These are phyloP conservation scores for Cygnus buccinator DNA, from an alignment of 2,113 vertebrate species.

Conservation along the genomic window DNA sequence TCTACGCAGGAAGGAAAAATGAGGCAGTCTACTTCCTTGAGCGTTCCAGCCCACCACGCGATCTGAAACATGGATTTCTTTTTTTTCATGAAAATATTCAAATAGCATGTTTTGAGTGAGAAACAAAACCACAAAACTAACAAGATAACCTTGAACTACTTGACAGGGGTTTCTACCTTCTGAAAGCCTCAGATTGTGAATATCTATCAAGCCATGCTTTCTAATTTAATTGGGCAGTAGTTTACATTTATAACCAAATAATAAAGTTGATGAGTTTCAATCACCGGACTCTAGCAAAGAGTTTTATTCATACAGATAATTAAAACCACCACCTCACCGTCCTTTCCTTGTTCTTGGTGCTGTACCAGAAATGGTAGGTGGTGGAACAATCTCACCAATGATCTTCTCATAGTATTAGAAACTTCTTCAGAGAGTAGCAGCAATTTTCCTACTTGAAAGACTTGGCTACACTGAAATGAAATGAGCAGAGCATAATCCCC, in stretches of 20 bases:
- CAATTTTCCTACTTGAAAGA: conserved; percentile 6
- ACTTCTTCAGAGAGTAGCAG: background rate
- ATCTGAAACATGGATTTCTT: background rate
- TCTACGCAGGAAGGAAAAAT: background rate
- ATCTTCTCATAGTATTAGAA: background rate
- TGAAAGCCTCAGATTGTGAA: conserved; percentile 11
- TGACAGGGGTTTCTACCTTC: background rate
- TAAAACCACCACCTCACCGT: conserved; percentile 66
- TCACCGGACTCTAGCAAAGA: conserved; percentile 60
- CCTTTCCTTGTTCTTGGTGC: conserved; percentile 65
- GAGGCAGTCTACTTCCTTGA: background rate
- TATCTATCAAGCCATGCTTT: conserved; percentile 41
- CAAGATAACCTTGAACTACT: background rate
- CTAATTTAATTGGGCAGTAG: conserved; percentile 69
- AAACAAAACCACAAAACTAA: background rate
- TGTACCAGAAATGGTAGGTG: background rate
- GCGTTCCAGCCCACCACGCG: background rate
- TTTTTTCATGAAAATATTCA: background rate
- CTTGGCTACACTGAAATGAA: background rate
- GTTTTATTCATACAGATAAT: conserved; percentile 75
- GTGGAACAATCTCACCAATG: background rate
- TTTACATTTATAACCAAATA: conserved; percentile 73
- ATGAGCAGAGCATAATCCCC: background rate
- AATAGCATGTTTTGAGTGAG: background rate
- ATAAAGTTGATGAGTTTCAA: conserved; percentile 75